Conservation (phyloP, 2,113 vertebrate species). For the Coregonus clupeaformis region DNA sequence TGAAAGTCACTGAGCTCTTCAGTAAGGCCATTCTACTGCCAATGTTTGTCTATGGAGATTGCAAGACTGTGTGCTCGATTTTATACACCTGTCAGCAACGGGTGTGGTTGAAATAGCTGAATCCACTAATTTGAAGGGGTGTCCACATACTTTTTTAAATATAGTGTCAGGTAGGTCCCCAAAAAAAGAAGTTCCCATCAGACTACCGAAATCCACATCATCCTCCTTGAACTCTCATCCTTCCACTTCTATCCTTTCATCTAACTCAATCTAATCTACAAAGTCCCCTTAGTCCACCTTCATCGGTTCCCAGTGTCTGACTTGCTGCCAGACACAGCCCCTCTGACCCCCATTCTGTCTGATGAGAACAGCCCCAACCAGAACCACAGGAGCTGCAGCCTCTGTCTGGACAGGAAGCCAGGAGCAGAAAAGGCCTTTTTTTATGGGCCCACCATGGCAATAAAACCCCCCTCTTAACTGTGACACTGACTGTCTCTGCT, state of each 20-base stretch:
- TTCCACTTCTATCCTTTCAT: background rate
- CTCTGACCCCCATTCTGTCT: background rate
- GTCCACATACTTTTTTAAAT: too few species aligned
- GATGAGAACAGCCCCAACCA: background rate
- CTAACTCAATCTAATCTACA: background rate
- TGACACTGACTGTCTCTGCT: background rate
- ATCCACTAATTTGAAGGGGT: too few species aligned
- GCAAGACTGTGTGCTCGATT: too few species aligned
- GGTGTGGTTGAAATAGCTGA: too few species aligned
- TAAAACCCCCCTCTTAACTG: background rate
- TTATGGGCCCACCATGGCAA: background rate
- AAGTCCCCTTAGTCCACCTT: background rate
- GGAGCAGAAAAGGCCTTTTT: background rate
- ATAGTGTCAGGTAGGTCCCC: too few species aligned
- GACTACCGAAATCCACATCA: background rate
- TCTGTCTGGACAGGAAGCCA: slow-evolving; percentile 13
- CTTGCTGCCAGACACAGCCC: background rate
- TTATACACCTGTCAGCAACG: too few species aligned
- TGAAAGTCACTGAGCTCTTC: too few species aligned
- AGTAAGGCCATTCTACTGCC: too few species aligned
- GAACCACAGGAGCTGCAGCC: background rate
- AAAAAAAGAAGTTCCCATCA: background rate
- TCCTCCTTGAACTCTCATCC: background rate
- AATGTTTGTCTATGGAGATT: too few species aligned
- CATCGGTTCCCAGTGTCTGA: background rate